Base-by-base conservation (phyloP, 2,113 vertebrate species). In the Osmerus eperlanus region DNA sequence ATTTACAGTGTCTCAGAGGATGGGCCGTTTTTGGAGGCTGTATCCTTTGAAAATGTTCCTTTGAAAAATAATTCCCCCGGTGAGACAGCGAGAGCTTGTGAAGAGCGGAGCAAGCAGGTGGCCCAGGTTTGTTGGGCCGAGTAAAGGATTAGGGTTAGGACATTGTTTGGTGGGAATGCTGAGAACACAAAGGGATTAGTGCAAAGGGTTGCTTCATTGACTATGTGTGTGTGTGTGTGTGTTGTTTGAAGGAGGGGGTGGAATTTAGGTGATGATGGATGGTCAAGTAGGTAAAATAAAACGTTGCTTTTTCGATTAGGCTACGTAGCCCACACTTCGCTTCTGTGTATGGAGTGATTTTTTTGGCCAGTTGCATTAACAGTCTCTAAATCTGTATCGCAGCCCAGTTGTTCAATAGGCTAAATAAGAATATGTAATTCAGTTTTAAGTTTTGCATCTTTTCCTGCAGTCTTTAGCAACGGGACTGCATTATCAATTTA, bases 141-240 rank as follows among this genome's bases (percentile, higher is more conserved):
- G 83, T 89, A 88, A 88, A 68, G 86, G 84, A 91, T 86, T 83
- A 85, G 80, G 76, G 64, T 86, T 78, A 67, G 81, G 76, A 87
- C 86, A 88, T 87, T 89, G 90, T 92, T 88, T 89, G 74, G 82
- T 81, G 83, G 87, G 84, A 83, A 87, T 87, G 81, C 83, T 79
- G 77, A 86, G 91, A 92, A 91, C 90, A 92, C 89, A 93, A 91
- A 91, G 80, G 89, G 87, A 90, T 91, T 92, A 90, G 85, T 79
- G 82, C 77, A 86, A 81, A 83, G 84, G 85, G 78, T 79, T 89
- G 84, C 75, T 84, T 89, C 84, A 79, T 75, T 90, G 83, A 84
- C 80, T 85, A 69, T 67, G 55, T 32, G 23, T 72, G 59, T 81
- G 74, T 77, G 65, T 77, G 68, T 66, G 71, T 65, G 56, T 41